Evolutionary conservation across 23 tunicate species (phyloP).

Genomic region (Ascidia mentula): DNA sequence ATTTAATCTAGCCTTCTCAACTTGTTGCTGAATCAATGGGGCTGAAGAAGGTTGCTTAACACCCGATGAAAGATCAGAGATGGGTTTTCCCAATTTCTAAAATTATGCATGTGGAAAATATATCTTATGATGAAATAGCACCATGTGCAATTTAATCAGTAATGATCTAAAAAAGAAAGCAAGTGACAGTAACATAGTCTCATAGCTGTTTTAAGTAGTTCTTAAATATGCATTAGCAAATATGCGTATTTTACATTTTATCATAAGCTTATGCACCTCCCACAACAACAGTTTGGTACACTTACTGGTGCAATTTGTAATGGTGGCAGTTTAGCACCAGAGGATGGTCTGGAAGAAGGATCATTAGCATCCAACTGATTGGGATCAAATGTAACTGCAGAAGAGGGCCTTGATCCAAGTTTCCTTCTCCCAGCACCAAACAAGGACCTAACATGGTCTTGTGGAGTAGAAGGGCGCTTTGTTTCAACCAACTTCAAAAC

Average conservation of each 20-base stretch:
- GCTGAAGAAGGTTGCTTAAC: not conserved
- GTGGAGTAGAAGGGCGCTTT: conserved; percentile 75
- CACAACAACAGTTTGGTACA: no score
- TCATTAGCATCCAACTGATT: conserved; percentile 74
- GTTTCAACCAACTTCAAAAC: conserved; percentile 43
- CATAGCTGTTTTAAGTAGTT: no score
- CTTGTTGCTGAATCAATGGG: not conserved
- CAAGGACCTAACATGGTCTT: conserved; percentile 40
- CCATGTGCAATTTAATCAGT: no score
- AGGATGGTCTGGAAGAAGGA: conserved; percentile 40
- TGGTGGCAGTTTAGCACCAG: conserved; percentile 71
- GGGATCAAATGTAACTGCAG: conserved; percentile 50
- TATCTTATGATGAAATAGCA: no score
- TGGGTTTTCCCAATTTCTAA: no score
- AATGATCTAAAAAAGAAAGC: no score
- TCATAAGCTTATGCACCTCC: no score
- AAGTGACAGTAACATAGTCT: no score
- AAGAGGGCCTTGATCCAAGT: conserved; percentile 68
- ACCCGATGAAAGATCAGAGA: no score
- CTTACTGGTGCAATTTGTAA: conserved; percentile 13
- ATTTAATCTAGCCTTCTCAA: not conserved
- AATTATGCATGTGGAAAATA: no score
- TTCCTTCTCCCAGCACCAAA: conserved; percentile 30
- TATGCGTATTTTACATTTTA: no score
- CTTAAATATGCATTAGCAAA: no score